phyloP scores from a whole-genome alignment of 2,888 invertebrate species.

The Strigamia crassipes region DNA sequence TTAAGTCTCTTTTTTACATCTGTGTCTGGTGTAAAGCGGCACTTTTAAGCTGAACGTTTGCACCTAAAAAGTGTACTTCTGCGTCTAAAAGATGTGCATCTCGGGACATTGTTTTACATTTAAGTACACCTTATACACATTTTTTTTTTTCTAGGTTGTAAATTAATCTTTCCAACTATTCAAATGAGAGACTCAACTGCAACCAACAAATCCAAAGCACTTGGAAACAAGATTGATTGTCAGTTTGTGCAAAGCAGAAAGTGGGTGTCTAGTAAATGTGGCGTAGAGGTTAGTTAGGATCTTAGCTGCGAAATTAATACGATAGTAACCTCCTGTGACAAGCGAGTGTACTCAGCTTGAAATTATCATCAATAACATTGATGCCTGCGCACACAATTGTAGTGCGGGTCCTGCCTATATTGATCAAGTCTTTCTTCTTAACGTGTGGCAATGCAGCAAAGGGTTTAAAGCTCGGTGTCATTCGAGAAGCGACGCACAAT shows the following conservation, averaged over 20 bases:
- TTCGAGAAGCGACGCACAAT: background rate
- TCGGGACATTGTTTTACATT: no score
- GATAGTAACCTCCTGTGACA: slow-evolving; percentile 21
- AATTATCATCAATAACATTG: slow-evolving; percentile 26
- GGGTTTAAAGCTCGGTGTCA: slow-evolving; percentile 15
- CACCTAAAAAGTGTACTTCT: no score
- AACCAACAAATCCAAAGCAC: background rate
- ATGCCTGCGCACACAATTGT: slow-evolving; percentile 22
- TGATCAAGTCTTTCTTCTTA: background rate
- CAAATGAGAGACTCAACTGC: background rate
- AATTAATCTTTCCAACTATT: background rate
- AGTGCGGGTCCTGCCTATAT: slow-evolving; percentile 20
- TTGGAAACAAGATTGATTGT: slow-evolving; percentile 12
- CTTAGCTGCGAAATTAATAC: slow-evolving; percentile 5
- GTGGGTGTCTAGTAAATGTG: background rate
- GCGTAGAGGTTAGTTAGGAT: background rate
- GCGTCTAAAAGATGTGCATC: no score
- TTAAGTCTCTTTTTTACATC: no score
- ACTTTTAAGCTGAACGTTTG: no score
- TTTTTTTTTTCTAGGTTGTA: background rate
- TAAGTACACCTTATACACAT: no score
- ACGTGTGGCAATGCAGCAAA: background rate
- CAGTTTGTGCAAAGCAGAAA: background rate
- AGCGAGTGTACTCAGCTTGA: slow-evolving; percentile 22
- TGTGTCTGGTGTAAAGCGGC: no score